These are phyloP conservation scores for Venturia canescens DNA, from an alignment of 1,140 invertebrate species.

Conservation along the genomic window DNA sequence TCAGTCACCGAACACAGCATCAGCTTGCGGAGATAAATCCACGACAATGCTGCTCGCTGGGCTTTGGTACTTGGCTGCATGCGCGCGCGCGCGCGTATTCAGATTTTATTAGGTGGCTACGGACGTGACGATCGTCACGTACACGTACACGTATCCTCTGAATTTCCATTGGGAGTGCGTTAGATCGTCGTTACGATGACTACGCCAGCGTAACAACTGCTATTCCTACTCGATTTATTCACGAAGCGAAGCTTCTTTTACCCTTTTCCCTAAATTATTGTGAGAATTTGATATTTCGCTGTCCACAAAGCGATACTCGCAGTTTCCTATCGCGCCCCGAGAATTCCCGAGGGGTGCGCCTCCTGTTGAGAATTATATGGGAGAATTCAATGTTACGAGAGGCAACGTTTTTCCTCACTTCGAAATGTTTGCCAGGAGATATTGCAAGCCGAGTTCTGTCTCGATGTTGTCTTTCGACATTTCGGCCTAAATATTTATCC, in stretches of 20 bases:
- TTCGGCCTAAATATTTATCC: too few species aligned
- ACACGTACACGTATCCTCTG: too few species aligned
- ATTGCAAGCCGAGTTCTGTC: too few species aligned
- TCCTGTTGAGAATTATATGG: too few species aligned
- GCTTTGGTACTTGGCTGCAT: slow-evolving; percentile 30
- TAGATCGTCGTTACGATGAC: slow-evolving; percentile 37
- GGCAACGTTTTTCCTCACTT: too few species aligned
- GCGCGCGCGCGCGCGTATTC: slow-evolving; percentile 59
- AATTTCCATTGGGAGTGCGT: slow-evolving; percentile 24
- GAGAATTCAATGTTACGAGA: too few species aligned
- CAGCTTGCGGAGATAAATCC: slow-evolving; percentile 42
- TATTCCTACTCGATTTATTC: slow-evolving; percentile 1
- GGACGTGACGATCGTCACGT: slow-evolving; percentile 45
- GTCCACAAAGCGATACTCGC: neutral
- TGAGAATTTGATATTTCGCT: slow-evolving; percentile 10
- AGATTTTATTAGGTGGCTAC: slow-evolving; percentile 61
- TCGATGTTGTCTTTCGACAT: too few species aligned
- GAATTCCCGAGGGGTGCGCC: neutral
- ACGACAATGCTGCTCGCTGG: slow-evolving; percentile 36
- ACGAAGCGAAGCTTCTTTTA: neutral
- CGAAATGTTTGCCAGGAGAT: too few species aligned
- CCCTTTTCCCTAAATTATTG: slow-evolving; percentile 12
- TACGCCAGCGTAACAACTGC: neutral
- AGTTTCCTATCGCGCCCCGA: neutral
- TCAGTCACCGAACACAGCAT: neutral